phyloP scores from a whole-genome alignment of 2,113 vertebrate genomes.

The Barbus barbus region DNA sequence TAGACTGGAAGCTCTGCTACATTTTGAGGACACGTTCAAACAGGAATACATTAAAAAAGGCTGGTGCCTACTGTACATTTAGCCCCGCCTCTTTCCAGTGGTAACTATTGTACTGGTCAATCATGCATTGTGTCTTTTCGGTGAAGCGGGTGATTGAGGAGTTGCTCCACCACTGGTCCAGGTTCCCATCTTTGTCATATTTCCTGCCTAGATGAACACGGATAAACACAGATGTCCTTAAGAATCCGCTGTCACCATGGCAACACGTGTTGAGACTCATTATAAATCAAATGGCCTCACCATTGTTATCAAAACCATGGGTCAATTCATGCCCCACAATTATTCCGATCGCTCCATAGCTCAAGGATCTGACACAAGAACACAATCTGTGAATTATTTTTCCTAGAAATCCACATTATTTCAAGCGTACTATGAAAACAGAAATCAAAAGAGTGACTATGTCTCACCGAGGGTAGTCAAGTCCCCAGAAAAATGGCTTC shows the following conservation, averaged over 20 bases:
- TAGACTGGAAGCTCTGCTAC: background rate
- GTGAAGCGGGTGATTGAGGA: slow-evolving; percentile 87
- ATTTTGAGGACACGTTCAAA: background rate
- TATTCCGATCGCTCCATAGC: slow-evolving; percentile 95
- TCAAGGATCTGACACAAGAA: slow-evolving; percentile 82
- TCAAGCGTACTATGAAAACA: background rate
- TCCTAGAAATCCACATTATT: background rate
- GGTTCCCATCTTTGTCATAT: slow-evolving; percentile 94
- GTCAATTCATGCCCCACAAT: slow-evolving; percentile 97
- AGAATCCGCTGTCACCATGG: background rate
- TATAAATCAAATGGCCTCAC: slow-evolving; percentile 71
- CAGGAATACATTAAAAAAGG: background rate
- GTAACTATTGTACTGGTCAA: slow-evolving; percentile 90
- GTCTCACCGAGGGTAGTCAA: slow-evolving; percentile 88
- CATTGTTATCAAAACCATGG: slow-evolving; percentile 96
- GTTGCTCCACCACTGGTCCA: slow-evolving; percentile 94
- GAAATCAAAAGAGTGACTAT: background rate
- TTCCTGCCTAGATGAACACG: slow-evolving; percentile 82
- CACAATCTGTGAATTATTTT: background rate
- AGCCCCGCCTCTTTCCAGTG: slow-evolving; percentile 87
- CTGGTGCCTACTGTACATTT: slow-evolving; percentile 76
- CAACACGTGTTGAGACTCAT: background rate
- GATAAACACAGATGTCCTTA: slow-evolving; percentile 12
- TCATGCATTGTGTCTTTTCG: slow-evolving; percentile 92
- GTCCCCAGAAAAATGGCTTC: slow-evolving; percentile 98